These are phyloP conservation scores for Bambusicola thoracicus DNA, from an alignment of 2,113 vertebrate species.

Conservation along the genomic window DNA sequence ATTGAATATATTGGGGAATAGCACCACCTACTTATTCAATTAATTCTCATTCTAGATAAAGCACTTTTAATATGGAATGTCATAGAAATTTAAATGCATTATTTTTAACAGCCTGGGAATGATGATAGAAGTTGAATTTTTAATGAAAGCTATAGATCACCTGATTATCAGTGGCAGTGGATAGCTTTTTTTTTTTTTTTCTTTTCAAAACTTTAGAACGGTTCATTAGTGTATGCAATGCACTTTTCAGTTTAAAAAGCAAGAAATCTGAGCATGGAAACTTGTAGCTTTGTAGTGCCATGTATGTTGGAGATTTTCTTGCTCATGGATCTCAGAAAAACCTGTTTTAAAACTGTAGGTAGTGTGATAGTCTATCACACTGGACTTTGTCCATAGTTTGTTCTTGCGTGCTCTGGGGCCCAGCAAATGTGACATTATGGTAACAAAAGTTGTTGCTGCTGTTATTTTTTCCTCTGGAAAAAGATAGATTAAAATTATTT, in stretches of 20 bases:
- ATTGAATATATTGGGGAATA: background rate
- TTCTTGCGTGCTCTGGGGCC: background rate
- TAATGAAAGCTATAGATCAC: background rate
- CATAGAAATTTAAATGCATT: background rate
- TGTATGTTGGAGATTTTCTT: background rate
- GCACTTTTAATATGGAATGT: background rate
- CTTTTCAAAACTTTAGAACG: conserved; percentile 42
- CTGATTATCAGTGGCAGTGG: background rate
- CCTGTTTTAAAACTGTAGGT: background rate
- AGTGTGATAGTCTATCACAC: background rate
- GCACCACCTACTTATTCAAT: background rate
- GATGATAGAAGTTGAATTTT: background rate
- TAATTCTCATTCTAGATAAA: background rate
- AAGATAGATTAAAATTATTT: background rate
- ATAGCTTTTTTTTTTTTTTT: too few relatives aligned
- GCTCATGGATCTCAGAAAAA: background rate
- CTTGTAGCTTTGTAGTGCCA: background rate
- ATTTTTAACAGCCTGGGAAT: background rate
- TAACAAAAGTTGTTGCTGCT: background rate
- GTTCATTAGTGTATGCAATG: conserved; percentile 28
- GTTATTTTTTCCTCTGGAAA: background rate
- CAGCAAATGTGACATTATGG: background rate
- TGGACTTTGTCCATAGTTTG: background rate
- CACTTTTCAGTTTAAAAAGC: conserved; percentile 44
- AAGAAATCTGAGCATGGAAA: background rate